Evolutionary conservation across 2,797 vertebrate species (phyloP).

Genomic region (Pempheris klunzingeri): DNA sequence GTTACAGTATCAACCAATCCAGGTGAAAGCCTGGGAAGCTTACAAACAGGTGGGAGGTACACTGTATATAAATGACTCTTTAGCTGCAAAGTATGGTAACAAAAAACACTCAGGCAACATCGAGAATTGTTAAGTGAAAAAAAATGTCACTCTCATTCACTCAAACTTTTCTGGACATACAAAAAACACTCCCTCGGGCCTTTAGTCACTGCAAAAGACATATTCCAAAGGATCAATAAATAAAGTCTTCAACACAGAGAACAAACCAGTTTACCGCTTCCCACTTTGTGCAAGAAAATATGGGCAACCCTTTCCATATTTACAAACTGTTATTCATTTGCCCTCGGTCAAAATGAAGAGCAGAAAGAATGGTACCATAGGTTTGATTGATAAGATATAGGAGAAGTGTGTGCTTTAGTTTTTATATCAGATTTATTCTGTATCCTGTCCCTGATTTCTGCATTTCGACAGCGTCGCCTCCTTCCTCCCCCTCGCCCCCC

Average conservation of each 20-base stretch:
- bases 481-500: slow-evolving; percentile 26
- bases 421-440: slow-evolving; percentile 71
- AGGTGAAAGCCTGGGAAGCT: slow-evolving; percentile 82
- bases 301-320: slow-evolving; percentile 81
- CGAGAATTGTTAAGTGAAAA: slow-evolving; percentile 78
- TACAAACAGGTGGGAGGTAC: slow-evolving; percentile 84
- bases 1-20: slow-evolving; percentile 84
- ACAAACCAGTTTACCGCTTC: slow-evolving; percentile 77
- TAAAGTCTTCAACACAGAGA: slow-evolving; percentile 78
- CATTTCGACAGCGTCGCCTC: slow-evolving; percentile 67
- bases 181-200: slow-evolving; percentile 77
- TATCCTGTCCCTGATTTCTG: slow-evolving; percentile 83
- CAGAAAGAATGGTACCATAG: slow-evolving; percentile 69
- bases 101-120: slow-evolving; percentile 87
- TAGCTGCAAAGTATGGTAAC: slow-evolving; percentile 85
- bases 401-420: slow-evolving; percentile 83
- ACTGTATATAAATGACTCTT: slow-evolving; percentile 81
- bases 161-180: slow-evolving; percentile 73
- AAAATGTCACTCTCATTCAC: slow-evolving; percentile 76
- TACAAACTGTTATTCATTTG: slow-evolving; percentile 74
- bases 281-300: slow-evolving; percentile 83
- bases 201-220: slow-evolving; percentile 83
- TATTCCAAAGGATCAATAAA: slow-evolving; percentile 84
- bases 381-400: slow-evolving; percentile 74
- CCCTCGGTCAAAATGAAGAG: slow-evolving; percentile 66